A percentile compares a stretch with the other conserved stretches of the same genome.
These are phyloP conservation scores for Propithecus perrieri DNA, from an alignment of 2,797 vertebrate genomes.

Conservation along the genomic window DNA sequence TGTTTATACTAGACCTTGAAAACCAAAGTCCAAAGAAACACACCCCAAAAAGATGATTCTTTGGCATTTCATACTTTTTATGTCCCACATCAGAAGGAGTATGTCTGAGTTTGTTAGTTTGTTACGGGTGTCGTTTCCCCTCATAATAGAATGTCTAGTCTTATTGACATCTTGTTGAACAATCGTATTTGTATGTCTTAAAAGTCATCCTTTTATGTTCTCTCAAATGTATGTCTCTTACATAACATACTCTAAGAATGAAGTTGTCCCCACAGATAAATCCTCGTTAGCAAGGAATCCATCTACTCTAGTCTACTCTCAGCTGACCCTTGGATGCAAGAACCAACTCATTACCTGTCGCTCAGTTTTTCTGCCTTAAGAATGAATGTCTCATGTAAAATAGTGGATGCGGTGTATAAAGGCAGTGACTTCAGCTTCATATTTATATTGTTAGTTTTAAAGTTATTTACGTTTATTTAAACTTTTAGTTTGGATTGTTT, in stretches of 20 bases:
- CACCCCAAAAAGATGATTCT: not conserved
- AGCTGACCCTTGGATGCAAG: constrained; percentile 54
- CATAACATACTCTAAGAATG: constrained; percentile 9
- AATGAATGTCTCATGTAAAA: constrained; percentile 66
- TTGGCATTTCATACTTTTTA: not conserved
- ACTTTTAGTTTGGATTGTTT: constrained; percentile 60
- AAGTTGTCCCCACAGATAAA: not conserved
- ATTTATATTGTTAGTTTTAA: constrained; percentile 30
- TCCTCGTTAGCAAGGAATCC: not conserved
- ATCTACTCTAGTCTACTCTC: constrained; percentile 28
- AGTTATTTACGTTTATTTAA: constrained; percentile 38
- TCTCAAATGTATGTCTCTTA: constrained; percentile 34
- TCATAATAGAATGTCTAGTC: constrained; percentile 31
- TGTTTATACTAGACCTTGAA: constrained; percentile 22
- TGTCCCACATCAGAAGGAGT: constrained; percentile 15
- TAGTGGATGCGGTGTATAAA: constrained; percentile 57
- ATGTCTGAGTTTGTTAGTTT: not conserved
- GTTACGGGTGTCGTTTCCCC: constrained; percentile 17
- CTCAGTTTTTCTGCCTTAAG: constrained; percentile 78
- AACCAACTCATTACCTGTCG: constrained; percentile 65
- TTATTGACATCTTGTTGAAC: constrained; percentile 13
- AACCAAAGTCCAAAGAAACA: constrained; percentile 38
- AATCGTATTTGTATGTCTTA: constrained; percentile 16
- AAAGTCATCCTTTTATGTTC: constrained; percentile 53
- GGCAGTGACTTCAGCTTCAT: constrained; percentile 68